Conservation (phyloP, 2,888 invertebrate species). For the Allygus modestus region DNA sequence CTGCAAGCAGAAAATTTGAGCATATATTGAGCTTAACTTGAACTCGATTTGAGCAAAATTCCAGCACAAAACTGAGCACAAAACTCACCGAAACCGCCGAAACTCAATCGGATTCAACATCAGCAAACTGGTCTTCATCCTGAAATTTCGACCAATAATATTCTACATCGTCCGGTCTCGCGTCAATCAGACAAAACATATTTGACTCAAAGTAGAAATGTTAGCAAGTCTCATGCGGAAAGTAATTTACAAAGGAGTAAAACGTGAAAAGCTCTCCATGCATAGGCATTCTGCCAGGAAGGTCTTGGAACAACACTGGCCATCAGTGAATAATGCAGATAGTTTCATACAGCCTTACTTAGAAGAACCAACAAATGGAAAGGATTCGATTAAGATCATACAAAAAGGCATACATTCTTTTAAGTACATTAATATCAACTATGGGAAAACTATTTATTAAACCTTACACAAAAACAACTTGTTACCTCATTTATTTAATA, state of each 20-base stretch:
- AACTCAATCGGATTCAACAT: slow-evolving; percentile 64
- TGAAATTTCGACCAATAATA: slow-evolving; percentile 61
- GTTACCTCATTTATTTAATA: no score
- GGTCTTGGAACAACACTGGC: background rate
- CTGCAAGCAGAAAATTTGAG: slow-evolving; percentile 34
- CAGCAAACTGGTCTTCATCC: slow-evolving; percentile 65
- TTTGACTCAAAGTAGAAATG: slow-evolving; percentile 26
- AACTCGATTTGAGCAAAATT: slow-evolving; percentile 22
- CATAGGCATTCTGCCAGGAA: background rate
- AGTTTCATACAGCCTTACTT: background rate
- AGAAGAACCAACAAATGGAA: background rate
- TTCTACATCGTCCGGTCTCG: slow-evolving; percentile 39
- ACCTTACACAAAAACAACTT: no score
- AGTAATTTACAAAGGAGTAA: slow-evolving; percentile 16
- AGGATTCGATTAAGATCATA: no score
- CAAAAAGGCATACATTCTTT: no score
- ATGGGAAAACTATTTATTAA: no score
- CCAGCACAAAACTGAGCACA: slow-evolving; percentile 27
- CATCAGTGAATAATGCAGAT: background rate
- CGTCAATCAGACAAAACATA: slow-evolving; percentile 6
- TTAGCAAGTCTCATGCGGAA: slow-evolving; percentile 10
- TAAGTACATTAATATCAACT: no score
- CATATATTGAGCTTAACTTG: background rate
- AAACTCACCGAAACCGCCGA: slow-evolving; percentile 9
- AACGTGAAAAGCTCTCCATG: slow-evolving; percentile 21